phyloP scores from a whole-genome alignment of 2,797 vertebrate species.

The Acanthis flammea region DNA sequence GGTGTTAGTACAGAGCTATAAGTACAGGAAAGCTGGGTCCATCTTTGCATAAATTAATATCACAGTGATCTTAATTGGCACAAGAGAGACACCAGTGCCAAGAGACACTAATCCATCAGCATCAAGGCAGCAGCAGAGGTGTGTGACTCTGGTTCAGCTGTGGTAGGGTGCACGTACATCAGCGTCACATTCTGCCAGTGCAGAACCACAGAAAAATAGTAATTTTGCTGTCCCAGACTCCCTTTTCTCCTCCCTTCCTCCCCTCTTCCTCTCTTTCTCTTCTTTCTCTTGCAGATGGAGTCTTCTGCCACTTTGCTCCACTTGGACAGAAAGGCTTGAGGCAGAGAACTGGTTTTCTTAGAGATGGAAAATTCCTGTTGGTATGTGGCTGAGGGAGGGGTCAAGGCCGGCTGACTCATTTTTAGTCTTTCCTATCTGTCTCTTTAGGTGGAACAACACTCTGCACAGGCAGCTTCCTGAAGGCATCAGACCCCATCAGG shows the following conservation, averaged over 20 bases:
- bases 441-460: background rate
- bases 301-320: fast-evolving
- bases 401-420: background rate
- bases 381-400: background rate
- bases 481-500: background rate
- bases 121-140: background rate
- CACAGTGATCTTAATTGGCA: background rate
- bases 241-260: background rate
- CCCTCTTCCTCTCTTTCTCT: background rate
- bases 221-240: background rate
- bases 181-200: background rate
- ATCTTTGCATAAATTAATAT: background rate
- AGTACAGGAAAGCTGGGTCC: background rate
- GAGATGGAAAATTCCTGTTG: background rate
- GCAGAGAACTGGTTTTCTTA: background rate
- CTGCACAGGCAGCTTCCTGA: fast-evolving
- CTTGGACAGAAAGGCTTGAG: background rate
- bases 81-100: background rate
- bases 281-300: background rate
- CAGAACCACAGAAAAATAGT: background rate
- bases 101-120: background rate
- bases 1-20: background rate
- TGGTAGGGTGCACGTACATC: fast-evolving
- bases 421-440: background rate
- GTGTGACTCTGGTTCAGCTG: background rate